Evolutionary conservation across 2,113 vertebrate species (phyloP).

Genomic region (Desmodus rotundus): DNA sequence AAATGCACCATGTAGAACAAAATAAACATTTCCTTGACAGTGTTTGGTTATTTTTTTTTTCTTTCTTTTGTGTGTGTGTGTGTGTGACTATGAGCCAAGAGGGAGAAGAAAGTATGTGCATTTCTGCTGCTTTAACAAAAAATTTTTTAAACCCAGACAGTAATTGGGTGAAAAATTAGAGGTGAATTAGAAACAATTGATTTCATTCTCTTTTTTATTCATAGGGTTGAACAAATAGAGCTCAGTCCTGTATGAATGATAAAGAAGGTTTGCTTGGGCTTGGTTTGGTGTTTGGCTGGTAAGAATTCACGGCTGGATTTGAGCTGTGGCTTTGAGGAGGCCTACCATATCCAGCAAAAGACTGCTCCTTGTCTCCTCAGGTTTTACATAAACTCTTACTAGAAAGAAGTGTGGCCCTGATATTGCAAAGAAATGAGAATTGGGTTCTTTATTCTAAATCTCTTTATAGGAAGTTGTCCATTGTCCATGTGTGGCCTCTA

Average conservation of each 20-base stretch:
- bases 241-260: not conserved
- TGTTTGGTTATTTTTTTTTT: slow-evolving; percentile 21
- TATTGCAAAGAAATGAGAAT: not conserved
- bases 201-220: slow-evolving; percentile 51
- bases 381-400: not conserved
- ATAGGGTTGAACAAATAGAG: slow-evolving; percentile 21
- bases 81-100: slow-evolving; percentile 12
- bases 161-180: slow-evolving; percentile 41
- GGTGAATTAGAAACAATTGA: slow-evolving; percentile 46
- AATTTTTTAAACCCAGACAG: not conserved
- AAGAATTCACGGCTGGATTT: slow-evolving; percentile 27
- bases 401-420: not conserved
- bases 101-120: slow-evolving; percentile 4
- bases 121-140: slow-evolving; percentile 25
- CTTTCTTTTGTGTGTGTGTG: not conserved
- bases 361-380: not conserved
- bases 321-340: not conserved
- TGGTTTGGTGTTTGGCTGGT: not conserved
- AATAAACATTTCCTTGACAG: slow-evolving; percentile 48
- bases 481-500: not conserved
- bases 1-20: slow-evolving; percentile 48
- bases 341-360: not conserved
- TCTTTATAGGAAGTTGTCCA: slow-evolving; percentile 4
- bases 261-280: not conserved
- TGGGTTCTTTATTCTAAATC: slow-evolving; percentile 24